These are phyloP conservation scores for Trinectes maculatus DNA, from an alignment of 2,113 vertebrate genomes.

Conservation along the genomic window DNA sequence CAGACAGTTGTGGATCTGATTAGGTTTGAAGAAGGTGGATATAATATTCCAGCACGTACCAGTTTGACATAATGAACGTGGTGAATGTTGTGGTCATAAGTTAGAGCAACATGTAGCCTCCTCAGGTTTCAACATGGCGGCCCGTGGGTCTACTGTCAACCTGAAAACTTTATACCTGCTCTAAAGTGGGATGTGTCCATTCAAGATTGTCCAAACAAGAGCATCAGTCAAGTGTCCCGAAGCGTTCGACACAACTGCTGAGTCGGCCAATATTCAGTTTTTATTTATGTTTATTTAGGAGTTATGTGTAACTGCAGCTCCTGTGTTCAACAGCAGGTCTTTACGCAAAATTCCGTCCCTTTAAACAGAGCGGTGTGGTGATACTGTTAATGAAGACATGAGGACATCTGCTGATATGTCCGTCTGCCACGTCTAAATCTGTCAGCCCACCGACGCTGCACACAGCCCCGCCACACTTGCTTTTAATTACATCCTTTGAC, in stretches of 20 bases:
- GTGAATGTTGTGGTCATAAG: slow-evolving; percentile 56
- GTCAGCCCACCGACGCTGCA: slow-evolving; percentile 29
- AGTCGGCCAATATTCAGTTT: too few species aligned
- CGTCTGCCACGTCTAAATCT: slow-evolving; percentile 56
- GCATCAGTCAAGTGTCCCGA: neutral
- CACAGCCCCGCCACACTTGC: slow-evolving; percentile 8
- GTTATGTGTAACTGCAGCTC: too few species aligned
- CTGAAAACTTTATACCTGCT: slow-evolving; percentile 28
- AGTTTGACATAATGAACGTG: slow-evolving; percentile 31
- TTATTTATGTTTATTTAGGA: too few species aligned
- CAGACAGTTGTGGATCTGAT: neutral
- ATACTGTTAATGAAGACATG: slow-evolving; percentile 46
- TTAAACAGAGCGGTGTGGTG: neutral
- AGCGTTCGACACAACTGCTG: too few species aligned
- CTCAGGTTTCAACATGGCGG: slow-evolving; percentile 69
- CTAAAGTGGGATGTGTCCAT: neutral
- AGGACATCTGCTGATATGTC: slow-evolving; percentile 28
- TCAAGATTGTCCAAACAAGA: neutral
- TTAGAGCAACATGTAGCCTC: slow-evolving; percentile 53
- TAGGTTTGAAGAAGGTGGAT: slow-evolving; percentile 12
- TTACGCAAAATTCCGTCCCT: neutral
- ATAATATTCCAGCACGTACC: slow-evolving; percentile 30
- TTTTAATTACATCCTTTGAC: slow-evolving; percentile 50
- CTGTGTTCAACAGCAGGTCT: too few species aligned
- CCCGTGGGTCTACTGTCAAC: slow-evolving; percentile 31